Evolutionary conservation across 2,888 invertebrate species (phyloP).

Genomic region (Andrena bucephala): DNA sequence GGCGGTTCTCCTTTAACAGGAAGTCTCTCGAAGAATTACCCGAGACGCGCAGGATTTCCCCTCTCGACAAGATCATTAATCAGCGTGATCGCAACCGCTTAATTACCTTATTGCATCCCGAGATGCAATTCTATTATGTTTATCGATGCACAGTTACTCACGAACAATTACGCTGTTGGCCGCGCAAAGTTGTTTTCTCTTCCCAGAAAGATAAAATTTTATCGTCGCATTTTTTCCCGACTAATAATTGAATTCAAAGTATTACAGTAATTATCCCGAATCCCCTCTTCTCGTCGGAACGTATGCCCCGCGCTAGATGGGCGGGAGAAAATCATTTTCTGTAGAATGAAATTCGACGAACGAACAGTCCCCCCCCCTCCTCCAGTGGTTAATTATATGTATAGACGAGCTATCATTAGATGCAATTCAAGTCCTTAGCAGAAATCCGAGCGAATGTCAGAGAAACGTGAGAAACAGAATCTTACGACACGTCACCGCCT

Average conservation of each 20-base stretch:
- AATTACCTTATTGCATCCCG: constrained; percentile 24
- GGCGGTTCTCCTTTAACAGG: constrained; percentile 18
- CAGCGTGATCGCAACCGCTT: constrained; percentile 20
- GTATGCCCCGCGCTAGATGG: background rate
- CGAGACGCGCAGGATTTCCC: constrained; percentile 33
- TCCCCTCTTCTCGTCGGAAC: background rate
- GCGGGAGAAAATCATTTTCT: no score
- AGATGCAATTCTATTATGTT: constrained; percentile 43
- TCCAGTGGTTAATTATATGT: constrained; percentile 17
- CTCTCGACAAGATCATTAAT: constrained; percentile 42
- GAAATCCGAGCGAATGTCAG: constrained; percentile 67
- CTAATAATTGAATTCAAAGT: constrained; percentile 6
- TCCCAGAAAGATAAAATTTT: constrained; percentile 34
- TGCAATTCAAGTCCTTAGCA: constrained; percentile 44
- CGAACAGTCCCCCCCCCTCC: background rate
- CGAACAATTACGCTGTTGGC: background rate
- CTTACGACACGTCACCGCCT: constrained; percentile 65
- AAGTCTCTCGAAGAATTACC: constrained; percentile 40
- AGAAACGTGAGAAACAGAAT: constrained; percentile 70
- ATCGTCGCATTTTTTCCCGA: constrained; percentile 20
- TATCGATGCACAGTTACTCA: constrained; percentile 38
- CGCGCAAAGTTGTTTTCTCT: constrained; percentile 22
- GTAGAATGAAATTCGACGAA: constrained; percentile 4
- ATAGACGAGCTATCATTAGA: constrained; percentile 37
- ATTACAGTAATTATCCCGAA: constrained; percentile 10